A percentile compares a stretch with the other conserved stretches of the same genome.
Conservation (phyloP, 2,888 invertebrate genomes). For the Epirrhoe tristata region DNA sequence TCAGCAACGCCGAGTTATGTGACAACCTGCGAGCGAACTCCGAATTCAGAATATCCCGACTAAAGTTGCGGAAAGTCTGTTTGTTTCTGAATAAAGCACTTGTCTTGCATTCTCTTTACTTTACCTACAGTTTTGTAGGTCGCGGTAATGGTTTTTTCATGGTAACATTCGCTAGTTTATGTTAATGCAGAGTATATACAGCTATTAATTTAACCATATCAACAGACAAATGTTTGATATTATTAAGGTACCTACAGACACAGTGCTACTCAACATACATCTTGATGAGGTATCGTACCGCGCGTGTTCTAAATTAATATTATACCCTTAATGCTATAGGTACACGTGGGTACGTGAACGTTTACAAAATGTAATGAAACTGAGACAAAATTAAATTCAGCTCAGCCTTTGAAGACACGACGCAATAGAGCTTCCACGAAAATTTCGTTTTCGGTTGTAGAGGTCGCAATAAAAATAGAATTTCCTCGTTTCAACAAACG, state of each 20-base stretch:
- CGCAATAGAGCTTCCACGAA: conserved; percentile 34
- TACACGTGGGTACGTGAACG: neutral
- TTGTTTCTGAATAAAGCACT: conserved; percentile 11
- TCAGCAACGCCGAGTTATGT: conserved; percentile 11
- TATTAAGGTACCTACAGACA: neutral
- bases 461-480: conserved; percentile 42
- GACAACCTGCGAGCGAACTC: conserved; percentile 17
- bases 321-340: neutral
- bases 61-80: conserved; percentile 20
- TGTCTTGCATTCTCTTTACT: neutral
- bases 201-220: too few relatives aligned
- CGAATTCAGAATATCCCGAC: conserved; percentile 15
- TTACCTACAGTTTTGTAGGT: neutral
- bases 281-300: neutral
- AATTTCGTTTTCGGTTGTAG: conserved; percentile 38
- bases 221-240: neutral
- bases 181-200: too few relatives aligned
- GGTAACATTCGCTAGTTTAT: neutral
- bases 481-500: neutral
- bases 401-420: conserved; percentile 19
- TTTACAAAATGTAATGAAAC: conserved; percentile 12
- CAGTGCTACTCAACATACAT: neutral
- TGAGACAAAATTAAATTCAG: conserved; percentile 19
- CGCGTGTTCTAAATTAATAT: neutral
- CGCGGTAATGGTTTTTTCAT: neutral